Evolutionary conservation across 2,797 vertebrate genomes (phyloP).

Genomic region (Moxostoma hubbsi): DNA sequence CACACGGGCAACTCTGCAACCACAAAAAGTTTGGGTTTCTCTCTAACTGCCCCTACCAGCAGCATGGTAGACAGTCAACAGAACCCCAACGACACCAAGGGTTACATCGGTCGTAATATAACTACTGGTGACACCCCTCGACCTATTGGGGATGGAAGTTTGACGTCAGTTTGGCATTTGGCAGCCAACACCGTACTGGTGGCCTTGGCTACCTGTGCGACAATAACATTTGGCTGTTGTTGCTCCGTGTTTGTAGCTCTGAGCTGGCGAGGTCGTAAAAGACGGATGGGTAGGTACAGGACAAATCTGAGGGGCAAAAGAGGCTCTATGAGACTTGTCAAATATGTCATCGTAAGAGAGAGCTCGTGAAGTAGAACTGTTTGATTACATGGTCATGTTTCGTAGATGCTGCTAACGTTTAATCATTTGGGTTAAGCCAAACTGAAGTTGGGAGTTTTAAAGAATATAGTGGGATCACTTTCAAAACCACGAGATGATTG

Average conservation of each 20-base stretch:
- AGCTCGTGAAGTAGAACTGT: conserved; percentile 61
- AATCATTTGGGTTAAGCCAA: conserved; percentile 3
- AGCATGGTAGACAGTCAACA: conserved; percentile 77
- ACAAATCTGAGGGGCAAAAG: conserved; percentile 69
- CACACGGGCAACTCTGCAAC: conserved; percentile 15
- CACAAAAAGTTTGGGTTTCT: conserved; percentile 42
- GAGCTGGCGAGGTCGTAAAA: conserved; percentile 76
- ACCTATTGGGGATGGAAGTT: conserved; percentile 56
- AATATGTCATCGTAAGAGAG: conserved; percentile 73
- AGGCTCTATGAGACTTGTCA: conserved; percentile 77
- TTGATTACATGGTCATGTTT: neutral
- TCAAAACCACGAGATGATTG: neutral
- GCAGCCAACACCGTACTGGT: conserved; percentile 77
- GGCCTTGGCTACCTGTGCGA: conserved; percentile 75
- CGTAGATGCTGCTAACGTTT: conserved; percentile 45
- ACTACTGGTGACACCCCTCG: conserved; percentile 62
- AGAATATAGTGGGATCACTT: neutral
- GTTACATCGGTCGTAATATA: conserved; percentile 76
- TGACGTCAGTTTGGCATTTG: conserved; percentile 69
- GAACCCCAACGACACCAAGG: conserved; percentile 81
- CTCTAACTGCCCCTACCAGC: conserved; percentile 55
- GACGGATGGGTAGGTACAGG: conserved; percentile 78
- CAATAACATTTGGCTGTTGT: conserved; percentile 81
- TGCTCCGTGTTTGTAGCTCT: conserved; percentile 77
- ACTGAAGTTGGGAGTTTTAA: neutral